Percentiles rank a stretch among this genome's conserved stretches.
phyloP scores from a whole-genome alignment of 2,888 invertebrate genomes.

The Hirtodrosophila cameraria region DNA sequence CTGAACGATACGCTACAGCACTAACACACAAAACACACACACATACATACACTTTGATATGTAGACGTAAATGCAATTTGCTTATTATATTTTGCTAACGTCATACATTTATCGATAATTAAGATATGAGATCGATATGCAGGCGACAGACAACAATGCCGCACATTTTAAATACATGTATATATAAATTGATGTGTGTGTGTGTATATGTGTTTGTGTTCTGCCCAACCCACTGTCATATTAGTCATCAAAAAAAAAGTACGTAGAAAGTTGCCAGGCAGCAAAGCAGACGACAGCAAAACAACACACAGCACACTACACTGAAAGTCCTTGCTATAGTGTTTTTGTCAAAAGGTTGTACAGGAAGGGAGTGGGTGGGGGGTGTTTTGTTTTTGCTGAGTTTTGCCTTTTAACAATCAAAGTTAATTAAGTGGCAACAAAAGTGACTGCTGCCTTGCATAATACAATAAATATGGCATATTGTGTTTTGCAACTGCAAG shows the following conservation, averaged over 20 bases:
- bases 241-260: slow-evolving; percentile 45
- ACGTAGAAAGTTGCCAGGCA: slow-evolving; percentile 43
- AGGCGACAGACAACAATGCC: not conserved
- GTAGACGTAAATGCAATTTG: slow-evolving; percentile 26
- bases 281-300: slow-evolving; percentile 33
- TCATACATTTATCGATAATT: slow-evolving; percentile 70
- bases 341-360: too few species aligned
- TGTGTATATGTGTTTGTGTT: slow-evolving; percentile 6
- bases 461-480: slow-evolving; percentile 35
- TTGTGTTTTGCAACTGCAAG: slow-evolving; percentile 1
- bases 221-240: slow-evolving; percentile 23
- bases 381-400: not conserved
- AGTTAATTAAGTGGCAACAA: slow-evolving; percentile 57
- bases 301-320: slow-evolving; percentile 3
- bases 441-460: slow-evolving; percentile 50
- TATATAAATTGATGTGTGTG: not conserved
- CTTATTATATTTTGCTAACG: slow-evolving; percentile 45
- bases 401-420: slow-evolving; percentile 39
- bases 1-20: too few species aligned
- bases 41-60: slow-evolving; percentile 8
- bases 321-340: not conserved
- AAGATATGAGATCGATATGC: slow-evolving; percentile 60
- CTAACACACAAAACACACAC: too few species aligned
- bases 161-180: not conserved
- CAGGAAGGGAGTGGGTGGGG: too few species aligned